Conservation (phyloP, 2,888 invertebrate genomes). For the Eupithecia tripunctaria region DNA sequence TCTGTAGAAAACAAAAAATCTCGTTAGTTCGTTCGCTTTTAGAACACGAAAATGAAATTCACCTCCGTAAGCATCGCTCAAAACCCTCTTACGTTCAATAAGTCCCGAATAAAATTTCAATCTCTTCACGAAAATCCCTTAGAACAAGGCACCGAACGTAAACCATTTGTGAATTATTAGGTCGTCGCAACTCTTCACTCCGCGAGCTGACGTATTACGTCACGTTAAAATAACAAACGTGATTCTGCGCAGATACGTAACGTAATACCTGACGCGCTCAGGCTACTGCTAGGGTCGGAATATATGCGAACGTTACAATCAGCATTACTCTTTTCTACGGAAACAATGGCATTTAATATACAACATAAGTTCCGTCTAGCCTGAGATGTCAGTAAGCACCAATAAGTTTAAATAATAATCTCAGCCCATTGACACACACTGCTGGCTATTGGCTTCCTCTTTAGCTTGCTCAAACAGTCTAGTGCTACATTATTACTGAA, state of each 20-base stretch:
- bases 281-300: not conserved
- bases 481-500: no score
- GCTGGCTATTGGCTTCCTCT: not conserved
- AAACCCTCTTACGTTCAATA: slow-evolving; percentile 9
- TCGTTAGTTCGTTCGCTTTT: not conserved
- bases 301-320: not conserved
- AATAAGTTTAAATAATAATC: not conserved
- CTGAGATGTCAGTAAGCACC: not conserved
- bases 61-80: not conserved
- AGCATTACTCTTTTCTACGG: not conserved
- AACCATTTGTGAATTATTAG: slow-evolving; percentile 21
- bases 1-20: not conserved
- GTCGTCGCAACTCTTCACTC: slow-evolving; percentile 20
- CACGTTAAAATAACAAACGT: slow-evolving; percentile 22
- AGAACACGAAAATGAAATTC: not conserved
- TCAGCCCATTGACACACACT: not conserved
- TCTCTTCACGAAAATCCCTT: not conserved
- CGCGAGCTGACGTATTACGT: slow-evolving; percentile 23
- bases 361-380: no score
- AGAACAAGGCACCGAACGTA: slow-evolving; percentile 4
- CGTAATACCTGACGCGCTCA: slow-evolving; percentile 7
- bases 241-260: slow-evolving; percentile 13
- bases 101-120: slow-evolving; percentile 15
- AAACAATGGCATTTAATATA: no score
- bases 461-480: no score